These are phyloP conservation scores for Syngnathus floridae DNA, from an alignment of 2,113 vertebrate genomes.

Conservation along the genomic window DNA sequence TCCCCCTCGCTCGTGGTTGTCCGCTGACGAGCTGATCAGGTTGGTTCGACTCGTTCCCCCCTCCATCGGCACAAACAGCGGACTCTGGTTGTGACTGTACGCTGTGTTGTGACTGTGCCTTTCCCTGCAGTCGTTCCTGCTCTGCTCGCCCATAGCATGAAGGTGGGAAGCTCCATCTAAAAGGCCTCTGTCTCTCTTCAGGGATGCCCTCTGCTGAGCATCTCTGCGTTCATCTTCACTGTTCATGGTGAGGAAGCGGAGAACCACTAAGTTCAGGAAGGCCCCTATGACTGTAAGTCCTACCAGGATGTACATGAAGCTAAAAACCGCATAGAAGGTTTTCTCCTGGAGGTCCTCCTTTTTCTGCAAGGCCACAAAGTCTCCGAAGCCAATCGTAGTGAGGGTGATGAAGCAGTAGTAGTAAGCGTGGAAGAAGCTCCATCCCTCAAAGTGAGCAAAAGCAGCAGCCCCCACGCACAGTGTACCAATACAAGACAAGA, in stretches of 20 bases:
- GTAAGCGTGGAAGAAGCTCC: slow-evolving; percentile 96
- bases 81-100: slow-evolving; percentile 68
- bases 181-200: slow-evolving; percentile 69
- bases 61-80: slow-evolving; percentile 76
- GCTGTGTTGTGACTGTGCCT: slow-evolving; percentile 39
- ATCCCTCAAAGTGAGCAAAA: slow-evolving; percentile 92
- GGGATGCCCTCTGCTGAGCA: slow-evolving; percentile 75
- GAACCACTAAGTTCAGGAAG: slow-evolving; percentile 92
- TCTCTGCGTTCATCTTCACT: slow-evolving; percentile 78
- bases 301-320: slow-evolving; percentile 96
- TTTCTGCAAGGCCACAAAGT: slow-evolving; percentile 95
- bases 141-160: slow-evolving; percentile 28
- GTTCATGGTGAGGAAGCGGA: slow-evolving; percentile 93
- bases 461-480: slow-evolving; percentile 85
- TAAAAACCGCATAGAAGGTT: slow-evolving; percentile 90
- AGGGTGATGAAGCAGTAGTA: slow-evolving; percentile 98
- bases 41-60: slow-evolving; percentile 85
- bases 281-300: slow-evolving; percentile 92
- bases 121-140: slow-evolving; percentile 23
- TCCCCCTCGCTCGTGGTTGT: slow-evolving; percentile 55
- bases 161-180: slow-evolving; percentile 58
- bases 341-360: slow-evolving; percentile 92
- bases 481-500: slow-evolving; percentile 87
- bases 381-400: slow-evolving; percentile 95
- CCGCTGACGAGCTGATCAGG: slow-evolving; percentile 75